These are phyloP conservation scores for Nothocercus julius DNA, from an alignment of 2,113 vertebrate species.

Conservation along the genomic window DNA sequence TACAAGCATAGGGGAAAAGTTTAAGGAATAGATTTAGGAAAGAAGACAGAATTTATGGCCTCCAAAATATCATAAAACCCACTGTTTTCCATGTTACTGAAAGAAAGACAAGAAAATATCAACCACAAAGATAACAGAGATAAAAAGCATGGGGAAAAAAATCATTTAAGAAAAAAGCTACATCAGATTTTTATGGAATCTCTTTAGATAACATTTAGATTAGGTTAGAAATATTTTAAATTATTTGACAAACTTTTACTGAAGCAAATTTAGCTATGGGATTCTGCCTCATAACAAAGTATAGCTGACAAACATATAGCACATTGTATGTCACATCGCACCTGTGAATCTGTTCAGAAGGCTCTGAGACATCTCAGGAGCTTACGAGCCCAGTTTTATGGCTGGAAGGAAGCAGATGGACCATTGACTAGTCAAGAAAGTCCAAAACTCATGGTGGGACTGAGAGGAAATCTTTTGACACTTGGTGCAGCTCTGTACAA, in stretches of 20 bases:
- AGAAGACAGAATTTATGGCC: fast-evolving
- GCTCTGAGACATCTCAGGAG: not conserved
- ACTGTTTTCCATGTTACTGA: not conserved
- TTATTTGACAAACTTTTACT: not conserved
- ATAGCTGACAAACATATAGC: not conserved
- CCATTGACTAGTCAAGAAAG: not conserved
- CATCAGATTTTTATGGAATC: not conserved
- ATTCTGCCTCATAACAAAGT: not conserved
- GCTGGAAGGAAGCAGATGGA: not conserved
- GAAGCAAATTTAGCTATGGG: not conserved
- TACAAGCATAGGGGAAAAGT: not conserved
- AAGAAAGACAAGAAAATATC: not conserved
- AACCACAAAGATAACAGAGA: not conserved
- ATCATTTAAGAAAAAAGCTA: not conserved
- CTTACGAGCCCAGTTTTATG: not conserved
- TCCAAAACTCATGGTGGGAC: fast-evolving
- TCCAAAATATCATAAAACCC: not conserved
- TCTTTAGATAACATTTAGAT: not conserved
- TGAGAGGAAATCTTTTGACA: not conserved
- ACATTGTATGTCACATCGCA: not conserved
- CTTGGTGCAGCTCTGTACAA: not conserved
- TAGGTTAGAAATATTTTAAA: not conserved
- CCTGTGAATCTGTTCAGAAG: fast-evolving
- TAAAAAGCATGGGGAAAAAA: not conserved
- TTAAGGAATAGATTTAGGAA: not conserved